Percentiles rank a stretch among this genome's conserved stretches.
Evolutionary conservation across 2,797 vertebrate species (phyloP).

Genomic region (Agapornis canus): DNA sequence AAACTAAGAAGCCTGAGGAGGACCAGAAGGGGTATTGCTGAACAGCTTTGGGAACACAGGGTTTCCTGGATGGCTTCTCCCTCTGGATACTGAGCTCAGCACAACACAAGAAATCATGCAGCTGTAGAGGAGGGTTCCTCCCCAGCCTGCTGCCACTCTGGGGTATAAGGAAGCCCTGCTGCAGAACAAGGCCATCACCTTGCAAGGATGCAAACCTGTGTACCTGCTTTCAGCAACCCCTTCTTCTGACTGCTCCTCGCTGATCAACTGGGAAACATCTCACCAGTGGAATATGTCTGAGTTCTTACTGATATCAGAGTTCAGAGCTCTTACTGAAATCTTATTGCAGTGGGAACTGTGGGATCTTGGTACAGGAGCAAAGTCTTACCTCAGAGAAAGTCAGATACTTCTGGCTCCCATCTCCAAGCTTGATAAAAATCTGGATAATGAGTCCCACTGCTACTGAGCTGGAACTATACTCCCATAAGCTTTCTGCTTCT

Average conservation of each 20-base stretch:
- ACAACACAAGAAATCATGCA: not conserved
- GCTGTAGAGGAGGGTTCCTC: not conserved
- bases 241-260: not conserved
- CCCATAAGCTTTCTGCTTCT: not conserved
- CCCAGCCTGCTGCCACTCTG: not conserved
- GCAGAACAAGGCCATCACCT: not conserved
- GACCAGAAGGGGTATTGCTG: not conserved
- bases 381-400: not conserved
- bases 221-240: not conserved
- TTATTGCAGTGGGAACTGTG: no score
- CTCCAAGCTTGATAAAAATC: not conserved
- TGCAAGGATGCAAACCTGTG: fast-evolving
- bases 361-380: not conserved
- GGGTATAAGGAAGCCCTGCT: not conserved
- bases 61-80: not conserved
- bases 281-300: not conserved
- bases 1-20: not conserved
- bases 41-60: not conserved
- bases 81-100: not conserved
- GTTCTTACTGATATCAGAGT: not conserved
- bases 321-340: not conserved
- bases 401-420: not conserved
- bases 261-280: not conserved
- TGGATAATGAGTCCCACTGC: not conserved
- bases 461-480: not conserved